Percentiles rank a stretch among this genome's conserved stretches.
Evolutionary conservation across 2,888 invertebrate species (phyloP).

Genomic region (Eudemis profundana): DNA sequence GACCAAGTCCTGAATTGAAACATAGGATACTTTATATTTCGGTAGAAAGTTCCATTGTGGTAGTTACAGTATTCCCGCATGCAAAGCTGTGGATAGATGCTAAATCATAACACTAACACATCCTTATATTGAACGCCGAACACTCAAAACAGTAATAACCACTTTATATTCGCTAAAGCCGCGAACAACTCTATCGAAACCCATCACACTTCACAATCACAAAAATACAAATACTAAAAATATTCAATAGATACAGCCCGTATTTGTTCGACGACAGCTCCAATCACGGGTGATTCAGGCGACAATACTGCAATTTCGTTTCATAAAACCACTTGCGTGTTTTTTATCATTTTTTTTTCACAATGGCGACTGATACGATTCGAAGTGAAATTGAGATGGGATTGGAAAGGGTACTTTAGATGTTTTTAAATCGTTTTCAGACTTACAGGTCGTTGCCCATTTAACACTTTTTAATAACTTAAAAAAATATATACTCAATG

Average conservation of each 20-base stretch:
- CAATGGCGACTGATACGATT: constrained; percentile 10
- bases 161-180: background rate
- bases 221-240: constrained; percentile 20
- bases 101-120: background rate
- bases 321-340: background rate
- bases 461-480: too few species aligned
- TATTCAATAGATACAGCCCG: constrained; percentile 21
- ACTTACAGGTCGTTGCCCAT: background rate
- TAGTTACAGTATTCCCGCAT: too few species aligned
- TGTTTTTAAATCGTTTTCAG: background rate
- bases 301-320: constrained; percentile 34
- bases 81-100: too few species aligned
- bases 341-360: constrained; percentile 11
- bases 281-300: constrained; percentile 35
- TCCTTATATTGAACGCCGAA: background rate
- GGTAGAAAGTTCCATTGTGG: too few species aligned
- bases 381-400: constrained; percentile 2
- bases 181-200: background rate
- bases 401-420: background rate
- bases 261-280: constrained; percentile 23
- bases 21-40: too few species aligned
- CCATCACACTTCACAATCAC: constrained; percentile 7
- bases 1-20: too few species aligned
- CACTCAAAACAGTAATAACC: background rate
- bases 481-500: too few species aligned